Percentiles rank a stretch among this genome's conserved stretches.
Evolutionary conservation across 2,113 vertebrate species (phyloP).

Genomic region (Tachysurus fulvidraco): DNA sequence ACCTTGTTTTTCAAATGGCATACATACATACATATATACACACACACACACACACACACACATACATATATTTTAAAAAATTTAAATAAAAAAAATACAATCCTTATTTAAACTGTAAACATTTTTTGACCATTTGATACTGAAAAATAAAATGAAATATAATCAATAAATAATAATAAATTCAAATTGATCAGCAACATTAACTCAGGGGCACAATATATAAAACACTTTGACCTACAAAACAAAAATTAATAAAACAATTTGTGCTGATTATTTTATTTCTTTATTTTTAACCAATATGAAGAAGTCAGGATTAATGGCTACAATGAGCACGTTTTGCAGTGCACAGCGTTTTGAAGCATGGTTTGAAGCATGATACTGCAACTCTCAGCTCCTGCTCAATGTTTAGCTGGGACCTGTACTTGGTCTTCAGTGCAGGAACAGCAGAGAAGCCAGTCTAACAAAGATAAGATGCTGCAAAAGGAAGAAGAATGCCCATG

Average conservation of each 20-base stretch:
- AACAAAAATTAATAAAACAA: too few relatives aligned
- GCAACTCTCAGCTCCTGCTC: slow-evolving; percentile 24
- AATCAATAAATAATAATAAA: too few relatives aligned
- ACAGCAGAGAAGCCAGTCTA: neutral
- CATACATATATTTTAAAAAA: too few relatives aligned
- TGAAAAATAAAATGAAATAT: too few relatives aligned
- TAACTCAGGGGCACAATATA: too few relatives aligned
- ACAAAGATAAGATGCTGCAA: neutral
- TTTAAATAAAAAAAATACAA: too few relatives aligned
- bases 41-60: too few relatives aligned
- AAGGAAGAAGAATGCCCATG: neutral
- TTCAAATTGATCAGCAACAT: too few relatives aligned
- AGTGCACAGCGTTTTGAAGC: slow-evolving; percentile 24
- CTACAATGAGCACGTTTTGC: neutral
- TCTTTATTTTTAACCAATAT: neutral
- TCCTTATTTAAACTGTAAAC: too few relatives aligned
- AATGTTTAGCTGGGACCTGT: slow-evolving; percentile 42
- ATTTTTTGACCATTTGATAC: too few relatives aligned
- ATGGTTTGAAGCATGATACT: slow-evolving; percentile 8
- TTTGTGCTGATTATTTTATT: neutral
- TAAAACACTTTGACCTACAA: neutral
- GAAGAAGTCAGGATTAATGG: neutral
- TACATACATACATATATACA: too few relatives aligned
- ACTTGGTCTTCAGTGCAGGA: slow-evolving; percentile 18
- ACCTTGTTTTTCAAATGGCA: neutral